phyloP scores from a whole-genome alignment of 2,888 invertebrate genomes.

The Pristionchus entomophagus region DNA sequence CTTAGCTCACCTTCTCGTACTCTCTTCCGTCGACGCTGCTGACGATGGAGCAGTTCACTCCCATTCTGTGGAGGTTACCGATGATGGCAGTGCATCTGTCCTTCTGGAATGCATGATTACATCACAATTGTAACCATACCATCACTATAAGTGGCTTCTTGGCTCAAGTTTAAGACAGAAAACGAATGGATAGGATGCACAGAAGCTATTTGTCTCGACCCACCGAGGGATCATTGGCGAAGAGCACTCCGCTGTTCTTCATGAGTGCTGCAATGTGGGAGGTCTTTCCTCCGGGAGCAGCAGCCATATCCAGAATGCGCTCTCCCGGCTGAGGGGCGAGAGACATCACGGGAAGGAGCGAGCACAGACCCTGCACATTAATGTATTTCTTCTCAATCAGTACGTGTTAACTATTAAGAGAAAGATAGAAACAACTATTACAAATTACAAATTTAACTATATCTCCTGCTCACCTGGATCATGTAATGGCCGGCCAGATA shows the following conservation, averaged over 20 bases:
- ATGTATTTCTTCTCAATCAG: not conserved
- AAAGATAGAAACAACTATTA: no score
- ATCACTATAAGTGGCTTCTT: no score
- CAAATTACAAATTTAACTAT: not conserved
- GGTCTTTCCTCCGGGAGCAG: conserved; percentile 98
- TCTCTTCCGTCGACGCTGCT: conserved; percentile 91
- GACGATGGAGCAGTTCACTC: conserved; percentile 92
- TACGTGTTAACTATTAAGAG: not conserved
- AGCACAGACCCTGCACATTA: conserved; percentile 80
- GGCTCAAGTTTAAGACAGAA: no score
- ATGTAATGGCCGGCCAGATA: conserved; percentile 98
- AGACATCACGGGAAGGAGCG: conserved; percentile 97
- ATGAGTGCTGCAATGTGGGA: conserved; percentile 96
- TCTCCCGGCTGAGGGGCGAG: conserved; percentile 90
- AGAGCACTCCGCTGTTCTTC: conserved; percentile 92
- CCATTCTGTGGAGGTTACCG: conserved; percentile 95
- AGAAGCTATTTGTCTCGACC: conserved; percentile 14
- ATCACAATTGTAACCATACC: no score
- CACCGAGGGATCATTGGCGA: conserved; percentile 93
- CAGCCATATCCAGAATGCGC: conserved; percentile 92
- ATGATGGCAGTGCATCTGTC: conserved; percentile 80
- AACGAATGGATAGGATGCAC: not conserved
- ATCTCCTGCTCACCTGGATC: conserved; percentile 80
- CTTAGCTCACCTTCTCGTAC: conserved; percentile 84
- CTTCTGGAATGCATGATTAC: conserved; percentile 56